These are phyloP conservation scores for Bombus superbus DNA, from an alignment of 1,140 invertebrate genomes.

Conservation along the genomic window DNA sequence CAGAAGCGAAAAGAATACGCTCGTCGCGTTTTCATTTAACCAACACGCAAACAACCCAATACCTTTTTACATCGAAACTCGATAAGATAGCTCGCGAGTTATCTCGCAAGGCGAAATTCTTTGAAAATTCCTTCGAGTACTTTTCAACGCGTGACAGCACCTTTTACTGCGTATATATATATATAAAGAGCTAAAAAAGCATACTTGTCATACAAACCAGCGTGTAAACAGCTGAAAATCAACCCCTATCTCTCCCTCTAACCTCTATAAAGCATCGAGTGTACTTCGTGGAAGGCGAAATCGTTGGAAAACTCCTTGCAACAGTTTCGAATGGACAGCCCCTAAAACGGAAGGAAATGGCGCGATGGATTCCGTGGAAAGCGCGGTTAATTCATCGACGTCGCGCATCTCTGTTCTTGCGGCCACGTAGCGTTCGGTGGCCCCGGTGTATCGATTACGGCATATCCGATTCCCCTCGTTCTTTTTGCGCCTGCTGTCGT, in stretches of 20 bases:
- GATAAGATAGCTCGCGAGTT: too few species aligned
- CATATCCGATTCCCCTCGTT: constrained; percentile 47
- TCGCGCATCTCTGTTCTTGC: constrained; percentile 36
- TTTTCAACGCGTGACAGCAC: too few species aligned
- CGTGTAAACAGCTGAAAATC: background rate
- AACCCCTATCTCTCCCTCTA: too few species aligned
- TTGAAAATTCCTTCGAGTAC: background rate
- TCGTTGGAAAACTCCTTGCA: background rate
- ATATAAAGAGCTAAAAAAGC: background rate
- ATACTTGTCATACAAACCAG: background rate
- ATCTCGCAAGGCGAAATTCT: background rate
- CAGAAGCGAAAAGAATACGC: too few species aligned
- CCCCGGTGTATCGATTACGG: constrained; percentile 48
- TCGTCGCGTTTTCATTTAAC: background rate
- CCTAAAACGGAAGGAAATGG: background rate
- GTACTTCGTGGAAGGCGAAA: background rate
- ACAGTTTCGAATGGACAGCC: background rate
- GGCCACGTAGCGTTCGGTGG: constrained; percentile 43
- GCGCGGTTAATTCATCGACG: constrained; percentile 35
- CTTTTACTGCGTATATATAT: too few species aligned
- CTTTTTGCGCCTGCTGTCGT: constrained; percentile 39
- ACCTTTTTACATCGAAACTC: too few species aligned
- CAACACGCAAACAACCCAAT: background rate
- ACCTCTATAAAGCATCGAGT: background rate
- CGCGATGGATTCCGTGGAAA: constrained; percentile 32